These are phyloP conservation scores for Corvus moneduloides DNA, from an alignment of 2,113 vertebrate genomes.

Conservation along the genomic window DNA sequence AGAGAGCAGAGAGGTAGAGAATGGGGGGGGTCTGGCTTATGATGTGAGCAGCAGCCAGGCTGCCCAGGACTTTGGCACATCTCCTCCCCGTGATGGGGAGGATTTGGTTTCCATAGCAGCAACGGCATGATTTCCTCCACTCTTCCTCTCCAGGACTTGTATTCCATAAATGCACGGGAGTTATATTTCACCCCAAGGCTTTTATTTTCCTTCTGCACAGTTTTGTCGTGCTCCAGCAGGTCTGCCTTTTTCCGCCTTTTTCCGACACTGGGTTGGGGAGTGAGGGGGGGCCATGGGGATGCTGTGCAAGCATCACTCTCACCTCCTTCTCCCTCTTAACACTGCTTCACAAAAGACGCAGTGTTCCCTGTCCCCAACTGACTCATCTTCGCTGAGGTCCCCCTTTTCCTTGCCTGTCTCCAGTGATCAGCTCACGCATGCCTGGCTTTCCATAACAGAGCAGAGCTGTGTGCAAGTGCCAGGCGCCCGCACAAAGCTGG, in stretches of 20 bases:
- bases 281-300: neutral
- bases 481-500: conserved; percentile 34
- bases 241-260: neutral
- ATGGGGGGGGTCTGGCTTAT: neutral
- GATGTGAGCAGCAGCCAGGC: neutral
- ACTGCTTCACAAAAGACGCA: neutral
- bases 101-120: conserved; percentile 56
- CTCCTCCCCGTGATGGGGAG: neutral
- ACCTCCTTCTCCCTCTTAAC: neutral
- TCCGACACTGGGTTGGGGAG: neutral
- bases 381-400: conserved; percentile 22
- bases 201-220: neutral
- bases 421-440: conserved; percentile 61
- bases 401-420: conserved; percentile 45
- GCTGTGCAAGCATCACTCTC: neutral
- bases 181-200: neutral
- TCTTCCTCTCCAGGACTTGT: neutral
- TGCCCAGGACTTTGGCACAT: conserved; percentile 2
- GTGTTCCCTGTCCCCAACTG: conserved; percentile 63
- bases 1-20: neutral
- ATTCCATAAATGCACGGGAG: neutral
- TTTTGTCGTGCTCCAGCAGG: neutral
- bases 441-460: conserved; percentile 56
- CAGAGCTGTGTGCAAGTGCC: conserved; percentile 19
- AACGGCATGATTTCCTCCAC: accelerated